Percentiles rank a stretch among this genome's conserved stretches.
Evolutionary conservation across 2,888 invertebrate species (phyloP).

Genomic region (Patella depressa): DNA sequence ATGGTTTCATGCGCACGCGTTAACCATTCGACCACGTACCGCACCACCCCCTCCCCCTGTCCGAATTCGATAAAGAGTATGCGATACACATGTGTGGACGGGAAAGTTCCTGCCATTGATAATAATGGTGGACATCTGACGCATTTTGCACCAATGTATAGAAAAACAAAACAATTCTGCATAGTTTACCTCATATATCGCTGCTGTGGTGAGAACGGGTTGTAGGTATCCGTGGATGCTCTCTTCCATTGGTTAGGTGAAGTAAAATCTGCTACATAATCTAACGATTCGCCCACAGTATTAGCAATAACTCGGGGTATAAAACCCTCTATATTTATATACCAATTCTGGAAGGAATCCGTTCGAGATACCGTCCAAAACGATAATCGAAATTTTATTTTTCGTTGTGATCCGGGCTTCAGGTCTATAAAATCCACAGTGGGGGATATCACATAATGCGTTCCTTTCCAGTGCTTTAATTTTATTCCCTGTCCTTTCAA

Average conservation of each 20-base stretch:
- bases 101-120: no score
- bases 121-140: no score
- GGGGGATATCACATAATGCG: background rate
- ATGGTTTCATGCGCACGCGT: no score
- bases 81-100: no score
- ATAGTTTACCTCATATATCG: constrained; percentile 36
- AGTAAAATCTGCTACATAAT: constrained; percentile 36
- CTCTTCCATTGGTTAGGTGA: constrained; percentile 47
- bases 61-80: no score
- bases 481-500: background rate
- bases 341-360: constrained; percentile 56
- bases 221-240: constrained; percentile 38
- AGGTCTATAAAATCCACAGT: constrained; percentile 17
- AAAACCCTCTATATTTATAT: constrained; percentile 23
- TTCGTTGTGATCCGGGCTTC: constrained; percentile 25
- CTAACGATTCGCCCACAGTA: constrained; percentile 38
- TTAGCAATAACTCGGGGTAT: constrained; percentile 32
- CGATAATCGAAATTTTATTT: constrained; percentile 32
- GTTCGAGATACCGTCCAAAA: constrained; percentile 50
- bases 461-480: background rate
- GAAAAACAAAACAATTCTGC: background rate
- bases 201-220: constrained; percentile 44
- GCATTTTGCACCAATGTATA: constrained; percentile 23
- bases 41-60: no score
- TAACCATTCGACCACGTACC: no score